Base-by-base conservation (phyloP, 2,797 vertebrate genomes). In the Myotis myotis region DNA sequence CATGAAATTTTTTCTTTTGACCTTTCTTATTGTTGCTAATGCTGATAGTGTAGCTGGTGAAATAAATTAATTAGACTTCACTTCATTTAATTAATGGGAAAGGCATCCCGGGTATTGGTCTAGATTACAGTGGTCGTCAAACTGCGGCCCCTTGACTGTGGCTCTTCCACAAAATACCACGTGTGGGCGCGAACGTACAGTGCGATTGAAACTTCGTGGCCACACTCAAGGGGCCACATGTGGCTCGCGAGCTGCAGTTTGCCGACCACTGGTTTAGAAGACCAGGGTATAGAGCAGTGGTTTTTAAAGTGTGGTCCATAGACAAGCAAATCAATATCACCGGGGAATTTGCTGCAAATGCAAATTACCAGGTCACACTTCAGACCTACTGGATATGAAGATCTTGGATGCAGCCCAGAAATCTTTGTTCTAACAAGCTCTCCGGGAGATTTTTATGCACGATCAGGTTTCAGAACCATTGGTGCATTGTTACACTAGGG, bases 11-110 rank as follows among this genome's bases (percentile, higher is more conserved):
- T 93, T 84, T 44, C 51, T 88, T 81, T 84, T 95, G 83, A 83
- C 15, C 41, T 66, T 68, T 95, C 89, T 92, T 95, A 28, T 60
- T 95, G 28, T 53, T 92, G 44, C 53, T 68, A 71, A 12, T 84
- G 28, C 19, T 57, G 25, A 70, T 23, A 66, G 9, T 71, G 5
- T 88, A 71, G 16, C 25, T 80, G 66, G 17, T 64, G n/a, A 71
- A 76, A 74, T 75, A 64, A 64, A 55, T 82, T 55, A 74, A 72
- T 75, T 38, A 81, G 68, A 47, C 17, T 64, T 82, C 38, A 57
- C 86, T 82, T 81, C 83, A 36, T 25, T 92, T 93, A 81, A 71
- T 72, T 79, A 7, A 30, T 86, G 64, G 19, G 4, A 70, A 17
- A 80, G 28, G 5, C 53, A 7, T 83, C 85, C 33, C 19, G 23